These are phyloP conservation scores for Carterocephalus palaemon DNA, from an alignment of 2,888 invertebrate species.

Conservation along the genomic window DNA sequence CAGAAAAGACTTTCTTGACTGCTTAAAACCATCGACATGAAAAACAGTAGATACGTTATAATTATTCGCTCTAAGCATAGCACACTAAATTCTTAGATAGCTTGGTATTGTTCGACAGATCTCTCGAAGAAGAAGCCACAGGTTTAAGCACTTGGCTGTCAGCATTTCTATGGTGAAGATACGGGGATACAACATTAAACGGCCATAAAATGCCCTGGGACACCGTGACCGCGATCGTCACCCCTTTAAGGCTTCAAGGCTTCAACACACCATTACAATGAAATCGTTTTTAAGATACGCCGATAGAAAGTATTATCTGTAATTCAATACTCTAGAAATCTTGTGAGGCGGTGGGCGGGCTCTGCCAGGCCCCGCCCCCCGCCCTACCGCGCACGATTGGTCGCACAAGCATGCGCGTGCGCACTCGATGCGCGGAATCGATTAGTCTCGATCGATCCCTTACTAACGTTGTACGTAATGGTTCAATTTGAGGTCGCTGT, in stretches of 20 bases:
- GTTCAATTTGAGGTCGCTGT: constrained; percentile 38
- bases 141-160: not conserved
- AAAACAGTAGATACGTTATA: too few species aligned
- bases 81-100: too few species aligned
- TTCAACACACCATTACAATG: constrained; percentile 19
- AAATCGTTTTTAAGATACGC: constrained; percentile 21
- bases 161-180: too few species aligned
- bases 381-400: constrained; percentile 56
- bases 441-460: constrained; percentile 55
- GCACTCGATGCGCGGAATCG: constrained; percentile 62
- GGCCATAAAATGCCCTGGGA: not conserved
- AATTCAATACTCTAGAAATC: constrained; percentile 60
- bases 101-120: too few species aligned
- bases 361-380: constrained; percentile 43
- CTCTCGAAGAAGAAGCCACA: not conserved
- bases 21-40: too few species aligned
- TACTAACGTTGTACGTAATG: constrained; percentile 43
- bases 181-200: not conserved
- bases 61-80: too few species aligned
- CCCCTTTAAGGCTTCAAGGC: too few species aligned
- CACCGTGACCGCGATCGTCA: constrained; percentile 5
- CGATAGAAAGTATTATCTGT: constrained; percentile 49
- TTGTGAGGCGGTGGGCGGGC: constrained; percentile 59
- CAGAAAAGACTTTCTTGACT: too few species aligned
- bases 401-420: constrained; percentile 46